Evolutionary conservation across 35 echinoderm and acorn worm genomes (phyloP).

Genomic region (Eucidaris tribuloides): DNA sequence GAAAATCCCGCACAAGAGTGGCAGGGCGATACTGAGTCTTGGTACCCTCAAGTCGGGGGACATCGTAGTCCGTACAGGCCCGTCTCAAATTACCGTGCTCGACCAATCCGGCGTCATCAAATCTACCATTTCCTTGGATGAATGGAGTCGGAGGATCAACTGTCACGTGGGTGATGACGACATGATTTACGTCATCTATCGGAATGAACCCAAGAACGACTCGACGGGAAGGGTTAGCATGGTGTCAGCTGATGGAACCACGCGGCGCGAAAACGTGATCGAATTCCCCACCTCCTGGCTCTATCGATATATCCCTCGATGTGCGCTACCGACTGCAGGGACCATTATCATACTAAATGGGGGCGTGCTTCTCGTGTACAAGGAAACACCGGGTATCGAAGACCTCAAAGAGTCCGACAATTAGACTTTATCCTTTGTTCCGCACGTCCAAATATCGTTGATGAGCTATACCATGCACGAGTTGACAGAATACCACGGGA

Average conservation of each 20-base stretch:
- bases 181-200: constrained; percentile 13
- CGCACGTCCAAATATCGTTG: too few relatives aligned
- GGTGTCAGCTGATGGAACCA: background rate
- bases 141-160: background rate
- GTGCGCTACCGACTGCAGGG: background rate
- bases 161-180: background rate
- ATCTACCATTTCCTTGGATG: background rate
- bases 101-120: background rate
- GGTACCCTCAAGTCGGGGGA: background rate
- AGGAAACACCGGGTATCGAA: background rate
- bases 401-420: too few relatives aligned
- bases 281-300: background rate
- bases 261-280: background rate
- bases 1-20: background rate
- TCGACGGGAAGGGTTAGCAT: background rate
- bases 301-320: background rate
- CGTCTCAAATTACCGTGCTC: background rate
- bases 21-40: background rate
- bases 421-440: too few relatives aligned
- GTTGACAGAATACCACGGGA: too few relatives aligned
- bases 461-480: too few relatives aligned
- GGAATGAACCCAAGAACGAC: background rate
- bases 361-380: background rate
- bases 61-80: background rate
- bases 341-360: background rate